Percentiles rank a stretch among this genome's conserved stretches.
These are phyloP conservation scores for Drosophila bipectinata DNA, from an alignment of 1,140 invertebrate genomes.

Conservation along the genomic window DNA sequence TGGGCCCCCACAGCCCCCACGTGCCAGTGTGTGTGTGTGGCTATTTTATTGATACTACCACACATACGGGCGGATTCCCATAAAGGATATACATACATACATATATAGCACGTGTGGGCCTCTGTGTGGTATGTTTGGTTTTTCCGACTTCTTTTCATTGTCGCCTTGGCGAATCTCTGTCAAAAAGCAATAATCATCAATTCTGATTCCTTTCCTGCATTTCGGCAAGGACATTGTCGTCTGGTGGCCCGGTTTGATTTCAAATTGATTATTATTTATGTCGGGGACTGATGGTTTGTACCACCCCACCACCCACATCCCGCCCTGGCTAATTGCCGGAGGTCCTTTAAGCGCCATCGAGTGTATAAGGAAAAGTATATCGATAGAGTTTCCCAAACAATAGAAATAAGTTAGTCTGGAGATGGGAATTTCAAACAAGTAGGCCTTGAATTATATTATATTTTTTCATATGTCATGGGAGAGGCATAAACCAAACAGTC, in stretches of 20 bases:
- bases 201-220: constrained; percentile 73
- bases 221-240: constrained; percentile 39
- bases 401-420: not conserved
- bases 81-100: constrained; percentile 38
- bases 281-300: constrained; percentile 31
- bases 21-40: constrained; percentile 55
- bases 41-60: constrained; percentile 83
- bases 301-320: too few relatives aligned
- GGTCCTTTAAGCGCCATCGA: too few relatives aligned
- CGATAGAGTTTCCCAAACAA: too few relatives aligned
- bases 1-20: not conserved
- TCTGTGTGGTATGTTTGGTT: constrained; percentile 13
- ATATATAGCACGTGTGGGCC: constrained; percentile 24
- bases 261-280: constrained; percentile 84
- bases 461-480: too few relatives aligned
- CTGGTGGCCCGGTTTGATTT: constrained; percentile 68
- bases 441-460: too few relatives aligned
- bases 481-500: too few relatives aligned
- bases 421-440: too few relatives aligned
- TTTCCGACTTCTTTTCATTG: constrained; percentile 65
- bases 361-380: too few relatives aligned
- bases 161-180: constrained; percentile 78
- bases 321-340: constrained; percentile 47
- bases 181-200: constrained; percentile 84
- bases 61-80: constrained; percentile 39